Evolutionary conservation across 2,888 invertebrate genomes (phyloP), one percentile per base, ranked within the genome.

Genomic region (Meandrusa payeni): DNA sequence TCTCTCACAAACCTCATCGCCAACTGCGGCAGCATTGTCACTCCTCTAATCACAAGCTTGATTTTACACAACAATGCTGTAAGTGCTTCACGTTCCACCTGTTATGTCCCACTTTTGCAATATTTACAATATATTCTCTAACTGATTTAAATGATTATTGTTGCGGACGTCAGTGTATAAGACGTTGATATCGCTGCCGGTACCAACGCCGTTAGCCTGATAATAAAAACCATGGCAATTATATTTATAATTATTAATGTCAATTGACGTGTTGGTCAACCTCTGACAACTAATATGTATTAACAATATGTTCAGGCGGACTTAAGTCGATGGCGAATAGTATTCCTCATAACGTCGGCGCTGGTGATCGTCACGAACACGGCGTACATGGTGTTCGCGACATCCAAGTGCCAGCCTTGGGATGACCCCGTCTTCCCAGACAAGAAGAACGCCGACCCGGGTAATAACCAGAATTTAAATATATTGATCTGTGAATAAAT

Each of bases 1-100:
- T 94, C 95, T 5, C 87, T 95, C 27, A 93, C 94, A 0, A 96
- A 95, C 74, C 92, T 93, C 29, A 78, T 89, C 1, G 93, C 93
- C 0, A 94, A 93, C 57, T 63, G 93, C 1, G 92, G 92, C 52
- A 92, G 93, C 39, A 90, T 95, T 27, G 58, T 93, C 4, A 93
- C 93, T 0, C 95, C 95, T 0, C 74, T 94, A 0, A 64, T 91
- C 3, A 93, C 93, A 0, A 92, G 93, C 23, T 69, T 90, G 2
- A 88, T 95, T 31, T 89, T 94, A 0, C 76, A 77, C 0, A 89
- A 94, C 57, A 88, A 91, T 58, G 61, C 82, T n/a, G 86, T 85
- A 41, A 61, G 73, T 12, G 10, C 28, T 4, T 32, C 4, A 15
- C 15, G 2, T 15, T 15, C n/a, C n/a, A n/a, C n/a, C n/a, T n/a